These are phyloP conservation scores for Achlya flavicornis DNA, from an alignment of 2,888 invertebrate species.

Conservation along the genomic window DNA sequence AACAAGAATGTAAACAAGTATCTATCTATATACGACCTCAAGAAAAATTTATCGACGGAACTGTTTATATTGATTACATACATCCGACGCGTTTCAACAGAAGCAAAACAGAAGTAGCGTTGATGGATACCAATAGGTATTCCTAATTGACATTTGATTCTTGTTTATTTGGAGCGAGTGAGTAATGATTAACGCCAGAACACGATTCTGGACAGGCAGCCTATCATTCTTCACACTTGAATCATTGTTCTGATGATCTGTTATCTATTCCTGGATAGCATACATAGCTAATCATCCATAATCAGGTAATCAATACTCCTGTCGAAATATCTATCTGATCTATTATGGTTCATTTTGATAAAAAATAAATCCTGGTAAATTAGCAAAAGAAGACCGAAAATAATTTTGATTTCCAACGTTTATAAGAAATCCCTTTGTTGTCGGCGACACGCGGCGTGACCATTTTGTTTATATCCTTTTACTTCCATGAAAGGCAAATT, in stretches of 20 bases:
- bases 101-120: conserved; percentile 11
- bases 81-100: not conserved
- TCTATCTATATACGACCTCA: not conserved
- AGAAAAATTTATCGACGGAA: not conserved
- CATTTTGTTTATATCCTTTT: not conserved
- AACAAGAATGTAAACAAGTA: no score
- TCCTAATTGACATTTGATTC: conserved; percentile 13
- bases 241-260: not conserved
- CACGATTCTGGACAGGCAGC: not conserved
- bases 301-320: not conserved
- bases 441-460: conserved; percentile 7
- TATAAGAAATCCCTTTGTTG: not conserved
- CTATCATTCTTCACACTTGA: not conserved
- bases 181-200: conserved; percentile 7
- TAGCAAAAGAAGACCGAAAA: not conserved
- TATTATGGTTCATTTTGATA: no score
- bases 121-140: conserved; percentile 7
- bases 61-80: not conserved
- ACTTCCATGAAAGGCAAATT: not conserved
- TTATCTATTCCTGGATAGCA: not conserved
- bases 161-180: conserved; percentile 6
- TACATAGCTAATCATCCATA: not conserved
- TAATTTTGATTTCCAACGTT: not conserved
- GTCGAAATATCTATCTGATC: not conserved
- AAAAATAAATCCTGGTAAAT: not conserved